Conservation (phyloP, 2,113 vertebrate species). For the Apaloderma vittatum region DNA sequence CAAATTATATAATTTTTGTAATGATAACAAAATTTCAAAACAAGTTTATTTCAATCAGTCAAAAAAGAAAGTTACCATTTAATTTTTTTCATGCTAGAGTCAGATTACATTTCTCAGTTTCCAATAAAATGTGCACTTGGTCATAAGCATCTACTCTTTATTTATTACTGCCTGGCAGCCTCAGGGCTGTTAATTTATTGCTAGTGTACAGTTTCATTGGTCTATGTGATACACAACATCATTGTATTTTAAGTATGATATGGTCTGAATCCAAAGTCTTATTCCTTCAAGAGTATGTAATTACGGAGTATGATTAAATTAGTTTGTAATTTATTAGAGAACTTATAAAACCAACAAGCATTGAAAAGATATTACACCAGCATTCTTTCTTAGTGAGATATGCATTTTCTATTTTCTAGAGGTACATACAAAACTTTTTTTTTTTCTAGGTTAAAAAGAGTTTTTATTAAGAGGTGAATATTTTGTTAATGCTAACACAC, state of each 20-base stretch:
- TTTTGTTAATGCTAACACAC: slow-evolving; percentile 21
- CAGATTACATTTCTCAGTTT: slow-evolving; percentile 56
- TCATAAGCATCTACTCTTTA: slow-evolving; percentile 54
- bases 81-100: neutral
- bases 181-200: neutral
- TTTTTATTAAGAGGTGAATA: slow-evolving; percentile 21
- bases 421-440: neutral
- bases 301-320: slow-evolving; percentile 53
- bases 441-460: neutral
- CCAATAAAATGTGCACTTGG: slow-evolving; percentile 19
- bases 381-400: neutral
- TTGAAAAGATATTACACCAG: neutral
- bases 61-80: neutral
- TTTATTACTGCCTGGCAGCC: slow-evolving; percentile 60
- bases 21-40: neutral
- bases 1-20: neutral
- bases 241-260: neutral
- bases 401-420: neutral
- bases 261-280: slow-evolving; percentile 38
- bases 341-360: slow-evolving; percentile 31
- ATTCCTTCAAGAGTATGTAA: slow-evolving; percentile 34
- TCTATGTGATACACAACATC: neutral
- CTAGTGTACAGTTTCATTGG: neutral
- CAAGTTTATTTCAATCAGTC: neutral
- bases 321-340: slow-evolving; percentile 57